A percentile compares a stretch with the other conserved stretches of the same genome.
Evolutionary conservation across 2,113 vertebrate species (phyloP).

Genomic region (Platysternon megacephalum): DNA sequence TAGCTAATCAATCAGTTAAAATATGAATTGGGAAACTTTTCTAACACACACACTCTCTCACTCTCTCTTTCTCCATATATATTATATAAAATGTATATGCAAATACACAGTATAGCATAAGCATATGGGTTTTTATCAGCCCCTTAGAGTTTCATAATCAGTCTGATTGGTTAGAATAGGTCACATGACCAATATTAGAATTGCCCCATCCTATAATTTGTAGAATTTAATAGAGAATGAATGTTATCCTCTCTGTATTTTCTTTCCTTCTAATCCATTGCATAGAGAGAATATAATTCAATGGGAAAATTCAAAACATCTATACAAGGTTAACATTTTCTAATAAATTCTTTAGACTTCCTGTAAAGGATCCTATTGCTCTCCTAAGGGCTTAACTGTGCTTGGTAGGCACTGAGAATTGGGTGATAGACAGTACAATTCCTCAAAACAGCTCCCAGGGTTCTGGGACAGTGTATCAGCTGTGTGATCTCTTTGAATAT

Average conservation of each 20-base stretch:
- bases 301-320: not conserved
- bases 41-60: not conserved
- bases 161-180: not conserved
- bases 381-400: not conserved
- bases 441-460: not conserved
- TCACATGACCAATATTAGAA: not conserved
- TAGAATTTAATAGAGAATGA: not conserved
- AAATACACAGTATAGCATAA: not conserved
- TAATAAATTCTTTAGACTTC: not conserved
- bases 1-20: not conserved
- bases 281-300: not conserved
- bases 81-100: not conserved
- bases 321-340: not conserved
- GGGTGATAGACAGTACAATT: not conserved
- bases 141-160: not conserved
- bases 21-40: not conserved
- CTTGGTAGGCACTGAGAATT: not conserved
- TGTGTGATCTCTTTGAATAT: not conserved
- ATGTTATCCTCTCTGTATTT: not conserved
- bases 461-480: not conserved
- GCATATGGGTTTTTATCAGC: rapidly evolving
- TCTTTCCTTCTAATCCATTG: not conserved
- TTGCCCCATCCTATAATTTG: not conserved
- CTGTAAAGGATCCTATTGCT: not conserved
- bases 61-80: not conserved